Conservation (phyloP, 2,888 invertebrate species). For the Deroplatys truncata region DNA sequence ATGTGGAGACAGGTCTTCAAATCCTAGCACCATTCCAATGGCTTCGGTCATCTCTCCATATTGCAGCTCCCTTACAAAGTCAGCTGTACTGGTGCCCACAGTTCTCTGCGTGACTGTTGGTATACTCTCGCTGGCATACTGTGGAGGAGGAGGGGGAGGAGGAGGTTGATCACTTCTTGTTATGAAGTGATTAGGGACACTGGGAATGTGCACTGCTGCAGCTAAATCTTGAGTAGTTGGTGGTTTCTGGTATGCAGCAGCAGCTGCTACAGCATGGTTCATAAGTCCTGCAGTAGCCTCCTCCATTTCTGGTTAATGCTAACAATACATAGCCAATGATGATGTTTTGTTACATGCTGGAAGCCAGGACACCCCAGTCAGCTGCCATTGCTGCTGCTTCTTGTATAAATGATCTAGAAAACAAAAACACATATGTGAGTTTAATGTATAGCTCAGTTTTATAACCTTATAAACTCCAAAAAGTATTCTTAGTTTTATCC, state of each 20-base stretch:
- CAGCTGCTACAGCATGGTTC: not conserved
- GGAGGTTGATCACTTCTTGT: not conserved
- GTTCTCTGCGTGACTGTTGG: not conserved
- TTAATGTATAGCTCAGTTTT: too few relatives aligned
- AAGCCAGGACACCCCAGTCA: not conserved
- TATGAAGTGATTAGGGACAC: not conserved
- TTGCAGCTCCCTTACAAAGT: not conserved
- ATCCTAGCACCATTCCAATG: constrained; percentile 2
- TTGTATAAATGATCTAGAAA: not conserved
- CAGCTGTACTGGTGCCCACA: constrained; percentile 1
- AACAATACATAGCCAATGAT: not conserved
- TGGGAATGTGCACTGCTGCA: not conserved
- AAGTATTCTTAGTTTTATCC: too few relatives aligned
- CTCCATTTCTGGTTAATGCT: not conserved
- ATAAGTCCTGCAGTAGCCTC: not conserved
- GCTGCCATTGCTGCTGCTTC: not conserved
- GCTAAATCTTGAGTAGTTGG: not conserved
- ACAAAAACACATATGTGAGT: not conserved
- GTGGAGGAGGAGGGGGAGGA: too few relatives aligned
- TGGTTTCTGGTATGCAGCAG: not conserved
- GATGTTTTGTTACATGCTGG: too few relatives aligned
- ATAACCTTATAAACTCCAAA: too few relatives aligned
- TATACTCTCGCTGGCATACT: not conserved
- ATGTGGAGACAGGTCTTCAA: not conserved
- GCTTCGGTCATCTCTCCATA: constrained; percentile 1